Base-by-base conservation (phyloP, 2,888 invertebrate genomes). In the Esperia sulphurella region DNA sequence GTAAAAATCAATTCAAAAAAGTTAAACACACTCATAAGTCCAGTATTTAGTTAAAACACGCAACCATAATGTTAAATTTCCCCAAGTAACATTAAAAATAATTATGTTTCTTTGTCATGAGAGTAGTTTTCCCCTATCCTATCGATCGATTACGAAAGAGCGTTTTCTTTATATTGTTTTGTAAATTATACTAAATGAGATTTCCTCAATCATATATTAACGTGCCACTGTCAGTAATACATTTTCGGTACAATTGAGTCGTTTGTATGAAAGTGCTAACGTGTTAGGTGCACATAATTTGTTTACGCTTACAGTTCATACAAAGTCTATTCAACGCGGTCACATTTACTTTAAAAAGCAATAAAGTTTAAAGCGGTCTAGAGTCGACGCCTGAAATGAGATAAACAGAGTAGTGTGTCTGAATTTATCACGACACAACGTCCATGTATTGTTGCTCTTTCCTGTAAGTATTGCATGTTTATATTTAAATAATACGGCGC, bases 361-460 rank as follows among this genome's bases (percentile, higher is more conserved):
- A 55, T 55, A 65, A 70, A 59, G 65, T 60, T 50, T 59, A 59
- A 58, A 59, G 57, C 59, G 52, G 63, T 59, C 58, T 57, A 55
- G 50, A 57, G 52, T 62, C 51, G 48, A 56, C 51, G 55, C 50
- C 55, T 65, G 69, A 64, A 63, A 73, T 73, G 71, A 75, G 64
- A 71, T 72, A 71, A 70, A 69, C 64, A 57, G 53, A 56, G 60
- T 60, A 60, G 63, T 55, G 60, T 61, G 59, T 59, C 60, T 62
- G 64, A 60, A 58, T 61, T 58, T 72, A 69, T 65, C 71, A 71
- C 65, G 68, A 73, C 64, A 65, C 65, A 68, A 79, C 82, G 80
- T 87, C 89, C 83, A 90, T 90, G 90, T 90, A 90, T 86, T 90
- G 90, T 89, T 90, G 90, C 72, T 90, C 90, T 55, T 86, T 90